A percentile compares a stretch with the other conserved stretches of the same genome.
Evolutionary conservation across 2,797 vertebrate genomes (phyloP).

Genomic region (Lepidocolaptes lacrymiger): DNA sequence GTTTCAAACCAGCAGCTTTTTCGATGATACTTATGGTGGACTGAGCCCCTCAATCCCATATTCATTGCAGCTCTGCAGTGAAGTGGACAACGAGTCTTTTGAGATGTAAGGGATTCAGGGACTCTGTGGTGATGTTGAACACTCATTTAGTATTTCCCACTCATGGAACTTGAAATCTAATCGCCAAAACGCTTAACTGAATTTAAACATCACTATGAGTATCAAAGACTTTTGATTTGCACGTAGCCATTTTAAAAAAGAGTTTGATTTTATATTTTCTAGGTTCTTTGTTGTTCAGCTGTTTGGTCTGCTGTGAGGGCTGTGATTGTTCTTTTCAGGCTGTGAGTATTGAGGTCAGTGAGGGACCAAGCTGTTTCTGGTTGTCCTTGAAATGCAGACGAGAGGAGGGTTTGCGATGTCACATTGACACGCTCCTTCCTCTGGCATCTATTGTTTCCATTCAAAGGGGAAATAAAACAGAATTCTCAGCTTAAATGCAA

Average conservation of each 20-base stretch:
- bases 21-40: neutral
- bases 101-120: neutral
- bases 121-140: neutral
- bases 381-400: conserved; percentile 28
- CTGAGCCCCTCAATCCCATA: neutral
- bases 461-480: conserved; percentile 18
- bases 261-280: neutral
- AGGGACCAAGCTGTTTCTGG: conserved; percentile 40
- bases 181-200: neutral
- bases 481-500: neutral
- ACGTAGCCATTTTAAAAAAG: neutral
- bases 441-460: neutral
- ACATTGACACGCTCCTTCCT: neutral
- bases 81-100: neutral
- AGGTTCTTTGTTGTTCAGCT: neutral
- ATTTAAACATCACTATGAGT: neutral
- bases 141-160: neutral
- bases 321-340: conserved; percentile 31
- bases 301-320: conserved; percentile 11
- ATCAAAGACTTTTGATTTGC: neutral
- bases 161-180: neutral
- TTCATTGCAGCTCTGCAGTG: neutral
- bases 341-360: conserved; percentile 25
- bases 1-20: neutral
- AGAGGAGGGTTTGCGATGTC: neutral